Evolutionary conservation across 2,113 vertebrate genomes (phyloP), one percentile per base, ranked within the genome.

Genomic region (Microtus ochrogaster): DNA sequence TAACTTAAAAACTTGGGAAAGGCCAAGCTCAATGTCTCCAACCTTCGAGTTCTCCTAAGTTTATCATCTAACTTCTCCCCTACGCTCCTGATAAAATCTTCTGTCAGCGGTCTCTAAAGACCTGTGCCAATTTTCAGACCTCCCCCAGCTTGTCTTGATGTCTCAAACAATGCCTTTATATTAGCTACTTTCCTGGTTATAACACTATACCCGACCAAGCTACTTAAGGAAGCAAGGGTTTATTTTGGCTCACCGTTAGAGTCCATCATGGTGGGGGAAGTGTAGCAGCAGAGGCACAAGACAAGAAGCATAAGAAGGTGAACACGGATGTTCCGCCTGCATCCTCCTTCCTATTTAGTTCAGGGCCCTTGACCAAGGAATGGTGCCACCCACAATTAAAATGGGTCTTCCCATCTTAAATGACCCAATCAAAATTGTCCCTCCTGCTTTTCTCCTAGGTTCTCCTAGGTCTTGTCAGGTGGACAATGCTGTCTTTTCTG

Each of bases 1-100:
- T 89, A 58, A 85, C 58, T 81, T 92, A 68, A 61, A 78, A 79
- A n/a, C 73, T 76, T 49, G 19, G 30, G 72, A 52, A 74, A 85
- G 58, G 28, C 7, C 12, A 33, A 52, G 36, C 17, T 81, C 55
- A 68, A 17, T 4, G 7, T 70, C 74, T 90, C 36, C 2, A 90
- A 11, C 88, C 33, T 85, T 39, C 73, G 16, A 52, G 58, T 92
- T 74, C 47, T 74, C 44, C 28, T 44, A 66, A 81, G 36, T 44
- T 73, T 65, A 13, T 44, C 77, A 55, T 63, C 12, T 65, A 72
- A n/a, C 39, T 89, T 41, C n/a, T 19, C 26, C 36, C 52, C 49
- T 49, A 81, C 1, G 92, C 19, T 13, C 2, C 66, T 52, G 13
- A 52, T 55, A 44, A 65, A 63, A 68, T 24, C 24, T 68, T 26